Evolutionary conservation across 2,888 invertebrate genomes (phyloP), one percentile per base, ranked within the genome.

Genomic region (Latrodectus elegans): DNA sequence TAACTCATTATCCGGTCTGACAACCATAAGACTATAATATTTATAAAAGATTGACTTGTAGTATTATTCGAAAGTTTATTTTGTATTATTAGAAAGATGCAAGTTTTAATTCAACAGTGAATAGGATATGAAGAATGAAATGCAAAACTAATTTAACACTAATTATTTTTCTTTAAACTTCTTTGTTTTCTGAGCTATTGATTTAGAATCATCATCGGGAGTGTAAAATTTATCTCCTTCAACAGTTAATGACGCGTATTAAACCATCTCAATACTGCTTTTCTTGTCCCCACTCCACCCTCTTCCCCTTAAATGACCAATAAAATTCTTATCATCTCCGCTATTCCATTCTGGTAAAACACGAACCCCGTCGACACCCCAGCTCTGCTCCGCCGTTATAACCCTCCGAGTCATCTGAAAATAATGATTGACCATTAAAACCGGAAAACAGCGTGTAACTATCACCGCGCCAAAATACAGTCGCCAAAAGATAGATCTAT

Each of bases 371-470:
- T 22, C 22, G 22, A 22, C 22, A 22, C 22, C 22, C 38, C 38
- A 3, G 38, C 3, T 38, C 38, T 38, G 38, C 38, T 38, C 38
- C 38, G 4, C 38, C 3, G 38, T 6, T 38, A n/a, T 60, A 60
- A 11, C 60, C 60, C 14, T 60, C 38, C n/a, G 60, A 67, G 84
- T 55, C 84, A 60, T 78, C 78, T 51, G 11, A 51, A 26, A 49
- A 60, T 78, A 78, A 85, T 85, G 85, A 79, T 77, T 70, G 85
- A 73, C 85, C 79, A 85, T 85, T 85, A 85, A 85, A 80, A 60
- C 22, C 60, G 70, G 83, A 70, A 76, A 71, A 76, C 77, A 77
- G 22, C 74, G 49, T 82, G 82, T 82, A 75, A 82, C 82, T 82
- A 70, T 68, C 17, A 55, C 51, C 67, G 82, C 11, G 17, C 67